Evolutionary conservation across 2,113 vertebrate genomes (phyloP).

Genomic region (Litocranius walleri): DNA sequence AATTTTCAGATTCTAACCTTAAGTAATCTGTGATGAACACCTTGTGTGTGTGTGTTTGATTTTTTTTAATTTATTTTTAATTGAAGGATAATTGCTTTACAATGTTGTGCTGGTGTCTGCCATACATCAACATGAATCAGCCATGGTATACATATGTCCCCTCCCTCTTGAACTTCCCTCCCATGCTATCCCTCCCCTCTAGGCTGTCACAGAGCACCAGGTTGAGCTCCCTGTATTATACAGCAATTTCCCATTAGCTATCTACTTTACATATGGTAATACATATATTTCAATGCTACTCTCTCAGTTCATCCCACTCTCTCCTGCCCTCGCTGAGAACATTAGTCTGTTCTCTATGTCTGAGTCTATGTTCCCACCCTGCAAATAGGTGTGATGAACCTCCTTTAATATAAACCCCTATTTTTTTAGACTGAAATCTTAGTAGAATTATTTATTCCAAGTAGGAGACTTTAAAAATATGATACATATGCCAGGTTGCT

Average conservation of each 20-base stretch:
- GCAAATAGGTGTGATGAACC: not conserved
- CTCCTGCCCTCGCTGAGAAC: not conserved
- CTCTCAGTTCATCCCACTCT: not conserved
- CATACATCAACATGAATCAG: not conserved
- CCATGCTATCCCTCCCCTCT: not conserved
- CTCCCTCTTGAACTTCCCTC: not conserved
- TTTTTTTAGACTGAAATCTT: not conserved
- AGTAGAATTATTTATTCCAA: not conserved
- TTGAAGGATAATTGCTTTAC: not conserved
- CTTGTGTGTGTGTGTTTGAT: not conserved
- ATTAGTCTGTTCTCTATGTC: not conserved
- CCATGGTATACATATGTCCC: not conserved
- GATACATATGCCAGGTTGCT: not conserved
- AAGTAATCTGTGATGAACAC: not conserved
- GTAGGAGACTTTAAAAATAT: not conserved
- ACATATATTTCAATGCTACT: not conserved
- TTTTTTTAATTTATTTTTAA: not conserved
- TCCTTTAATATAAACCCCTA: not conserved
- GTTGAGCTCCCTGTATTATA: not conserved
- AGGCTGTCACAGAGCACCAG: not conserved
- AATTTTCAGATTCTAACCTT: not conserved
- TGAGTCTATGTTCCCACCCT: not conserved
- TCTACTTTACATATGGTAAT: not conserved
- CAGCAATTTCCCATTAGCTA: not conserved
- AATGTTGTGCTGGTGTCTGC: not conserved